A percentile compares a stretch with the other conserved stretches of the same genome.
Conservation (phyloP, 2,888 invertebrate genomes). For the Gymnoscelis rufifasciata region DNA sequence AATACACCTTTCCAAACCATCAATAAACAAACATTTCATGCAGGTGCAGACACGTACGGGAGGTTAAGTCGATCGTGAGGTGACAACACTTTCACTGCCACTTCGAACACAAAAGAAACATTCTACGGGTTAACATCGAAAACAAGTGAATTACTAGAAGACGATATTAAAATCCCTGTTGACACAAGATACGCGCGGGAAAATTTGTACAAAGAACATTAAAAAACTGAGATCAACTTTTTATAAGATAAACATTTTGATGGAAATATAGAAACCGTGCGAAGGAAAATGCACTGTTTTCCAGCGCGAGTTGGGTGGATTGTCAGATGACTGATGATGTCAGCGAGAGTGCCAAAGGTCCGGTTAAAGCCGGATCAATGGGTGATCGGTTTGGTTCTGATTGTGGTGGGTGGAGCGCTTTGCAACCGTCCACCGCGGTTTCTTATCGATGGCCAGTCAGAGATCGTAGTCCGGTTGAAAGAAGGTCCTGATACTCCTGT, state of each 20-base stretch:
- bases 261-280: constrained; percentile 14
- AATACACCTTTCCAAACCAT: constrained; percentile 43
- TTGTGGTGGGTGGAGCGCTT: constrained; percentile 36
- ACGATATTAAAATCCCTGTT: background rate
- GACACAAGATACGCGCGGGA: constrained; percentile 3
- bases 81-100: constrained; percentile 65
- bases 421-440: constrained; percentile 92
- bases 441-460: constrained; percentile 91
- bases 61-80: constrained; percentile 53
- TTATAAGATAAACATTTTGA: constrained; percentile 3
- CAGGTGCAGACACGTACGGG: constrained; percentile 58
- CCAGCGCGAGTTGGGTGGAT: constrained; percentile 16
- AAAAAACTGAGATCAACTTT: constrained; percentile 1
- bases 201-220: background rate
- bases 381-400: constrained; percentile 39
- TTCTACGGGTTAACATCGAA: constrained; percentile 18
- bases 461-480: constrained; percentile 92
- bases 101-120: constrained; percentile 50
- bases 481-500: constrained; percentile 92
- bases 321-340: constrained; percentile 35
- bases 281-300: constrained; percentile 19
- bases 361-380: constrained; percentile 62
- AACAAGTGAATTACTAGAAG: background rate
- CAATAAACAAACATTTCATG: constrained; percentile 46
- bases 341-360: constrained; percentile 48